phyloP scores from a whole-genome alignment of 2,888 invertebrate genomes.

The Cataglyphis livida region DNA sequence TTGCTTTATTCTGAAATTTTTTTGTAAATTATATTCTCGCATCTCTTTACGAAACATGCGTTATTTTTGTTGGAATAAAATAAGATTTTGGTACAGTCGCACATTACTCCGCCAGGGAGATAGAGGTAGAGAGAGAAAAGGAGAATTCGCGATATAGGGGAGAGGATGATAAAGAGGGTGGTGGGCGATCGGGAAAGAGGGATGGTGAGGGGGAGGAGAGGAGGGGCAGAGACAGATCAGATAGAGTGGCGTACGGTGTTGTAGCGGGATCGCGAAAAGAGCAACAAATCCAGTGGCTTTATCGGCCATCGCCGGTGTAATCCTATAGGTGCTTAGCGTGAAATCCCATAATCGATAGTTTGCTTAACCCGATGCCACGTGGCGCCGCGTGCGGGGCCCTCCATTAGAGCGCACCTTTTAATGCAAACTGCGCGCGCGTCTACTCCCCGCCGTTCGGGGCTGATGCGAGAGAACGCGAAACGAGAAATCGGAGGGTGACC shows the following conservation, averaged over 20 bases:
- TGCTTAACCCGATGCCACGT: slow-evolving; percentile 85
- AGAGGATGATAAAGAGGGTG: slow-evolving; percentile 41
- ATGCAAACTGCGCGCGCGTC: slow-evolving; percentile 74
- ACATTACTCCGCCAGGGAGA: slow-evolving; percentile 1
- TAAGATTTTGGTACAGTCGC: slow-evolving; percentile 52
- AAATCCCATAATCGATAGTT: slow-evolving; percentile 86
- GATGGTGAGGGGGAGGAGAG: neutral
- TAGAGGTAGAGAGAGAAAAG: neutral
- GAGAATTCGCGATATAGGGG: slow-evolving; percentile 25
- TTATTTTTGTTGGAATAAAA: neutral
- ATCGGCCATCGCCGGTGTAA: slow-evolving; percentile 83
- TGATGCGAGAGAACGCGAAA: slow-evolving; percentile 36
- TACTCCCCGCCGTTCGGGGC: neutral
- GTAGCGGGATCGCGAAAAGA: slow-evolving; percentile 78
- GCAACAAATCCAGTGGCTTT: slow-evolving; percentile 84
- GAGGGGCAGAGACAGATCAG: slow-evolving; percentile 58
- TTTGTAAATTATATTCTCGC: neutral
- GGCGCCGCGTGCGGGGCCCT: slow-evolving; percentile 83
- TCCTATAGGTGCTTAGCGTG: slow-evolving; percentile 85
- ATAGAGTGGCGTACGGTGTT: slow-evolving; percentile 66
- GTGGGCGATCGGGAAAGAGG: neutral
- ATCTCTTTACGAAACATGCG: neutral
- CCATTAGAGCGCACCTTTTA: slow-evolving; percentile 79
- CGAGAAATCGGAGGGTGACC: slow-evolving; percentile 69
- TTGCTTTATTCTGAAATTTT: neutral